Base-by-base conservation (phyloP, 2,113 vertebrate species). In the Chaetodon auriga region DNA sequence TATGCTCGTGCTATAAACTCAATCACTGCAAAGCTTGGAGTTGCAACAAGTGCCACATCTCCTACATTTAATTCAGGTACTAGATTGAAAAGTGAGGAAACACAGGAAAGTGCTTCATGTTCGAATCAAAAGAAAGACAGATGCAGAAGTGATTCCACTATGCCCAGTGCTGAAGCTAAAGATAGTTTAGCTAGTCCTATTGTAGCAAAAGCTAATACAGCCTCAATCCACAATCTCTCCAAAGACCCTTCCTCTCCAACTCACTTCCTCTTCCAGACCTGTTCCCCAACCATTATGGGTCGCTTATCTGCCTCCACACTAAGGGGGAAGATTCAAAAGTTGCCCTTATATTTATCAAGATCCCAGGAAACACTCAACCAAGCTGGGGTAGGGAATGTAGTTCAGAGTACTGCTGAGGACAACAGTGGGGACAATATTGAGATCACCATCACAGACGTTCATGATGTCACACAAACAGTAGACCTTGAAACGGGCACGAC, bases 251-350 rank as follows among this genome's bases (percentile, higher is more conserved):
- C n/a, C 38, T 80, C 80, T 36, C 69, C 89, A 18, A 69, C 83
- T 35, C 85, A 64, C 41, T 94, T 94, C 62, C 78, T 93, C 49
- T 25, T 92, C 49, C 69, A 83, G 72, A 60, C 82, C 2, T 90
- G 86, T 7, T 87, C 90, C 8, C 84, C 95, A 0, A 91, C 89
- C 7, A 57, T 95, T 43, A 85, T 93, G 86, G 94, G 92, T 30
- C 90, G 81, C 48, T 87, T 96, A 54, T 96, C 96, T 63, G 94
- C 94, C 0, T 95, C 95, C 11, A 95, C 95, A 2, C 89, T 95
- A 0, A 91, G 93, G 15, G 90, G 86, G 8, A 96, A 95, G 84
- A 96, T 96, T 80, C 95, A 95, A 68, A 92, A 83, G 55, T 74
- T 96, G 55, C 95, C 95, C 13, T 85, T 93, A 23, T 95, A 94